Conservation (phyloP, 2,113 vertebrate genomes). For the Spea bombifrons region DNA sequence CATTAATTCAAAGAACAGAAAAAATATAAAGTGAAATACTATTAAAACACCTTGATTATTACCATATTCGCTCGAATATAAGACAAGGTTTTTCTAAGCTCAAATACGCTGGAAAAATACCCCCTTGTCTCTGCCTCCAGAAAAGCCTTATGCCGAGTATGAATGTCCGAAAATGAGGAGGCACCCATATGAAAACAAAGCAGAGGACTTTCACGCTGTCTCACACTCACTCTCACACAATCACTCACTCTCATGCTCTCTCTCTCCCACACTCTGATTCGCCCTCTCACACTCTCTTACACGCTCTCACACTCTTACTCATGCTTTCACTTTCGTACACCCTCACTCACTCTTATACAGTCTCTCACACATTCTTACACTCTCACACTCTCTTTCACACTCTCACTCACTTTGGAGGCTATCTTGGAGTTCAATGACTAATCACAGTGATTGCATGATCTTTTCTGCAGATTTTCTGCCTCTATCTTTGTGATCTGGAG, state of each 20-base stretch:
- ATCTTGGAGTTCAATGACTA: not conserved
- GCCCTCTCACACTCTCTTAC: not conserved
- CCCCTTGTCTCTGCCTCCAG: too few relatives aligned
- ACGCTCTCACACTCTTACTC: not conserved
- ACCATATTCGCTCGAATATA: too few relatives aligned
- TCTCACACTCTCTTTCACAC: not conserved
- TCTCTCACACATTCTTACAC: not conserved
- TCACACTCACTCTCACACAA: not conserved
- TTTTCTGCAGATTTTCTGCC: not conserved
- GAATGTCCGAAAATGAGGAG: too few relatives aligned
- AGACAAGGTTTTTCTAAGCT: too few relatives aligned
- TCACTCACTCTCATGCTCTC: not conserved
- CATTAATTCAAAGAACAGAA: too few relatives aligned
- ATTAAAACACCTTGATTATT: too few relatives aligned
- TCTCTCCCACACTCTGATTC: not conserved
- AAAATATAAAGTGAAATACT: too few relatives aligned
- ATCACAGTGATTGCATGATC: not conserved
- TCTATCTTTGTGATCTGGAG: too few relatives aligned
- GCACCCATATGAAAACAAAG: not conserved
- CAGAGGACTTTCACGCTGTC: not conserved
- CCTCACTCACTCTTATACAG: not conserved
- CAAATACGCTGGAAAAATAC: too few relatives aligned
- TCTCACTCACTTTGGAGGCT: too few relatives aligned
- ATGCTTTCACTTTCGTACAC: not conserved
- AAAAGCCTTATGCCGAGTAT: too few relatives aligned